Evolutionary conservation across 2,797 vertebrate genomes (phyloP).

Genomic region (Sebastes wilsoni): DNA sequence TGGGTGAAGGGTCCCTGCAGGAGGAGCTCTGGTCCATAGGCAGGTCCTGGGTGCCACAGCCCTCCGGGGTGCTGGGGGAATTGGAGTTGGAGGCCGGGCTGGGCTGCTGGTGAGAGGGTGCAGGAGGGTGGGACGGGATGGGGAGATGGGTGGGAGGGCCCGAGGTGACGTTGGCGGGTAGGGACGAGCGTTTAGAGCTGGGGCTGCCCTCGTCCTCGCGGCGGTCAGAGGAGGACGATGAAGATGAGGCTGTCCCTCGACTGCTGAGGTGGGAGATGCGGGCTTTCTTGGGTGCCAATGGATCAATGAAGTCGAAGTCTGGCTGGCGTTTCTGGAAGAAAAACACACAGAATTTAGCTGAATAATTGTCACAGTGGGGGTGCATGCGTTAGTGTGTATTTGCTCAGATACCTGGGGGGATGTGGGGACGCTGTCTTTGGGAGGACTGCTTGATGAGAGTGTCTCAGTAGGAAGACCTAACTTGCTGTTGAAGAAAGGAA

Average conservation of each 20-base stretch:
- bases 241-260: conserved; percentile 74
- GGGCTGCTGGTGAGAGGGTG: conserved; percentile 81
- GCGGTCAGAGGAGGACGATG: conserved; percentile 74
- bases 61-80: conserved; percentile 90
- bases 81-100: conserved; percentile 87
- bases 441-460: conserved; percentile 77
- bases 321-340: conserved; percentile 83
- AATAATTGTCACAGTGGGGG: not conserved
- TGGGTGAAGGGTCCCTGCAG: conserved; percentile 84
- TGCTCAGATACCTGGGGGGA: conserved; percentile 85
- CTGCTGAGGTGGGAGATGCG: conserved; percentile 89
- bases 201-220: conserved; percentile 72
- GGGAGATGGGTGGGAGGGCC: conserved; percentile 65
- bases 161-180: conserved; percentile 62
- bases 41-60: conserved; percentile 89
- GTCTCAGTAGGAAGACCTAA: conserved; percentile 81
- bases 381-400: not conserved
- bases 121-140: conserved; percentile 71
- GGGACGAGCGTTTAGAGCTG: conserved; percentile 68
- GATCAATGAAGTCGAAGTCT: conserved; percentile 86
- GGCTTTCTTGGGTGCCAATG: conserved; percentile 88
- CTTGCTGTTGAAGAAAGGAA: conserved; percentile 83
- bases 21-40: conserved; percentile 85
- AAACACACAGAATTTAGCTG: not conserved
- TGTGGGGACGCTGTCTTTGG: conserved; percentile 79